Conservation (phyloP, 2,797 vertebrate genomes). For the Dryobates pubescens region DNA sequence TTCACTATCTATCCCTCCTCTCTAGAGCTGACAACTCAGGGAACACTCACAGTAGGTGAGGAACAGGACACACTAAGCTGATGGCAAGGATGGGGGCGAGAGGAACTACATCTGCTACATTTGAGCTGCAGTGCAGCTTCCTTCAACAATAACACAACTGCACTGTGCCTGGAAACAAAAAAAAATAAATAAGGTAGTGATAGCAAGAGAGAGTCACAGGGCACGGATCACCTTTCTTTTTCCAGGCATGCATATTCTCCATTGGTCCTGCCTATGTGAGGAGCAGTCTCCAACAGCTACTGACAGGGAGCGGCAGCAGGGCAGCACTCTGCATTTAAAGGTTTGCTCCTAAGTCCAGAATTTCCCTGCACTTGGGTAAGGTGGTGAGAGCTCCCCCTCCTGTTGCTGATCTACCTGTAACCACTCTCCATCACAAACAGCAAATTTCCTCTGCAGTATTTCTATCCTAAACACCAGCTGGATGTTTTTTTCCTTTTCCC, state of each 20-base stretch:
- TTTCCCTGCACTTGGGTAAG: background rate
- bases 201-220: background rate
- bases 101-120: background rate
- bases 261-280: background rate
- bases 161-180: background rate
- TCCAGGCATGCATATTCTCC: background rate
- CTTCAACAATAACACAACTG: background rate
- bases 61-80: background rate
- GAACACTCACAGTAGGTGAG: background rate
- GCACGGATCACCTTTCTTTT: background rate
- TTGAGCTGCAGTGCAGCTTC: background rate
- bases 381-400: conserved; percentile 46
- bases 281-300: background rate
- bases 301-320: background rate
- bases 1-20: background rate
- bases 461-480: background rate
- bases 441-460: background rate
- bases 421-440: background rate
- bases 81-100: background rate
- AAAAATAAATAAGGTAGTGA: background rate
- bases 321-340: background rate
- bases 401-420: conserved; percentile 15
- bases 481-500: background rate
- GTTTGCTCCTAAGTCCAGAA: background rate
- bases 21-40: background rate